Evolutionary conservation across 2,888 invertebrate genomes (phyloP).

Genomic region (Cybosia mesomella): DNA sequence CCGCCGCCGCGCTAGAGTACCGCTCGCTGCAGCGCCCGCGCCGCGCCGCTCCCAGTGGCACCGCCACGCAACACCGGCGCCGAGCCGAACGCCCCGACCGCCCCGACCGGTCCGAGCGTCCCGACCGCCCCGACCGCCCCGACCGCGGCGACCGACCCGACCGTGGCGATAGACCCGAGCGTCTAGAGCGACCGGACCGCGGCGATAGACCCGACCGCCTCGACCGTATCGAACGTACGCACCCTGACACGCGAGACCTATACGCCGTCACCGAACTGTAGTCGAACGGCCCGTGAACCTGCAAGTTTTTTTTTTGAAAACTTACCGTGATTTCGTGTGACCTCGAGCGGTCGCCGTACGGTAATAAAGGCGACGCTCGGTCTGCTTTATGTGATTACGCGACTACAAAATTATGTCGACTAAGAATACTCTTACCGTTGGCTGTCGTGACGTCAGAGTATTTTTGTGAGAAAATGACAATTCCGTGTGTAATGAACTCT

Average conservation of each 20-base stretch:
- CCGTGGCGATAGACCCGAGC: conserved; percentile 82
- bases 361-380: not conserved
- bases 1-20: conserved; percentile 86
- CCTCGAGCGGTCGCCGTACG: not conserved
- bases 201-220: conserved; percentile 45
- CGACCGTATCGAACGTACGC: conserved; percentile 54
- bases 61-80: conserved; percentile 74
- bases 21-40: conserved; percentile 87
- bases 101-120: conserved; percentile 84
- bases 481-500: conserved; percentile 2
- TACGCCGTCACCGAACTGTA: conserved; percentile 90
- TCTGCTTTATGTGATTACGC: not conserved
- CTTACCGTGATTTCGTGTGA: not conserved
- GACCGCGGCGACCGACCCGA: conserved; percentile 54
- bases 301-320: conserved; percentile 12
- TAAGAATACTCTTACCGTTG: conserved; percentile 24
- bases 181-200: conserved; percentile 90
- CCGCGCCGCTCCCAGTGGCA: conserved; percentile 63
- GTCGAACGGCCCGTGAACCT: conserved; percentile 22
- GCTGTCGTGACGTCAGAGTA: conserved; percentile 29
- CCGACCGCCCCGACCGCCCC: conserved; percentile 30
- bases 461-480: conserved; percentile 21
- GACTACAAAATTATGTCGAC: conserved; percentile 26
- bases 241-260: conserved; percentile 84
- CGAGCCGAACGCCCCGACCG: conserved; percentile 89